Percentiles rank a stretch among this genome's conserved stretches.
These are phyloP conservation scores for Perca flavescens DNA, from an alignment of 2,113 vertebrate species.

Conservation along the genomic window DNA sequence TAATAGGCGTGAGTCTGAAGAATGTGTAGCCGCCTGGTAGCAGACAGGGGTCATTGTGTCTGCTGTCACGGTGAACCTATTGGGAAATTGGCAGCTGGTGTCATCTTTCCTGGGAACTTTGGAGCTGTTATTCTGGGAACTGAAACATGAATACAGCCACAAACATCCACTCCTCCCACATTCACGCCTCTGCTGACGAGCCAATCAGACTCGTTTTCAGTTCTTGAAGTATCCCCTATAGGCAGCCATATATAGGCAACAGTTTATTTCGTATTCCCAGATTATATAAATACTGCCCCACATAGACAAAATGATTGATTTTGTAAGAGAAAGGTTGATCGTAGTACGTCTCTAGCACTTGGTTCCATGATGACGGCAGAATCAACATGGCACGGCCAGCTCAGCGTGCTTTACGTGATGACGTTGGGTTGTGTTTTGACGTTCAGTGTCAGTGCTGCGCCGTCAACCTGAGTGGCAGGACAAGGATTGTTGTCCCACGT, in stretches of 20 bases:
- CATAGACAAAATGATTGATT: fast-evolving
- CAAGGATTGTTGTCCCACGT: not conserved
- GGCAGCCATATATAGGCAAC: not conserved
- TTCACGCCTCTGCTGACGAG: conserved; percentile 34
- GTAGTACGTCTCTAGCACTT: fast-evolving
- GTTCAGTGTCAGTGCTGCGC: not conserved
- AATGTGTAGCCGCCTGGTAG: not conserved
- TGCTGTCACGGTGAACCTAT: not conserved
- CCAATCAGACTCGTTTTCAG: conserved; percentile 52
- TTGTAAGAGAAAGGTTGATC: fast-evolving
- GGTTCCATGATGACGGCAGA: not conserved
- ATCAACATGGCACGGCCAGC: conserved; percentile 1
- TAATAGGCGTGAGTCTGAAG: not conserved
- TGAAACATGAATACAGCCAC: not conserved
- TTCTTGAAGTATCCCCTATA: not conserved
- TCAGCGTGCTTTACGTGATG: conserved; percentile 42
- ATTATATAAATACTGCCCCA: fast-evolving
- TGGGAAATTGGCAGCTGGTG: not conserved
- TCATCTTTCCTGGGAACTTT: not conserved
- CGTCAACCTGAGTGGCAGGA: not conserved
- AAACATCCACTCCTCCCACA: not conserved
- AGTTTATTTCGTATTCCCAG: not conserved
- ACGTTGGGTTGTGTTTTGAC: conserved; percentile 55
- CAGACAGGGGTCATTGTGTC: not conserved
- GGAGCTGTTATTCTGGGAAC: conserved; percentile 36